These are phyloP conservation scores for Falco novaeseelandiae DNA, from an alignment of 2,797 vertebrate genomes.

Conservation along the genomic window DNA sequence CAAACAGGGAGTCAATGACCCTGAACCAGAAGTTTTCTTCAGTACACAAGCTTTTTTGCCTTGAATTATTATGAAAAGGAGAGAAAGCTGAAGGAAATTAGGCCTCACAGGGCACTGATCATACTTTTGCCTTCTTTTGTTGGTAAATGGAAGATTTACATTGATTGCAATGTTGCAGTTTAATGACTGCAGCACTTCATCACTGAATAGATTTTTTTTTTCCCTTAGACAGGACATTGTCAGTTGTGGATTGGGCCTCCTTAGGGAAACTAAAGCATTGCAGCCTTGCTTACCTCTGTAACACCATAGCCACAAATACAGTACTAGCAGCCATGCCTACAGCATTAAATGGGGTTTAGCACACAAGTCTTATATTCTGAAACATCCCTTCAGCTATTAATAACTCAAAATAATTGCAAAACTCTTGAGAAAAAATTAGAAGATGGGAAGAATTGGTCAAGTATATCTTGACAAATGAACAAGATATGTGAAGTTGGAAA, in stretches of 20 bases:
- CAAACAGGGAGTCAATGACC: neutral
- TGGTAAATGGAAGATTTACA: conserved; percentile 19
- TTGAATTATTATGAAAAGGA: conserved; percentile 13
- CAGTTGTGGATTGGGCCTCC: neutral
- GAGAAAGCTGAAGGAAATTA: conserved; percentile 8
- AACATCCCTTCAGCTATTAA: neutral
- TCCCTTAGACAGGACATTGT: neutral
- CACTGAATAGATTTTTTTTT: conserved; percentile 17
- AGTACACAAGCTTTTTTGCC: neutral
- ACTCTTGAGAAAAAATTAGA: neutral
- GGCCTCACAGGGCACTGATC: neutral
- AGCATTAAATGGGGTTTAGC: neutral
- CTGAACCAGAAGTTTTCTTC: neutral
- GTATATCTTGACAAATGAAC: conserved; percentile 9
- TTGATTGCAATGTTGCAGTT: conserved; percentile 10
- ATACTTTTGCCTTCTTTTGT: conserved; percentile 27
- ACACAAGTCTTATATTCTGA: neutral
- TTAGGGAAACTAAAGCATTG: neutral
- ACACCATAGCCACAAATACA: neutral
- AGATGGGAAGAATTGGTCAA: neutral
- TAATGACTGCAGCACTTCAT: conserved; percentile 33
- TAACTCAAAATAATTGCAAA: conserved; percentile 15
- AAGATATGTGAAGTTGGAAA: neutral
- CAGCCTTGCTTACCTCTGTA: neutral
- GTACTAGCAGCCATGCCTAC: neutral